A percentile compares a stretch with the other conserved stretches of the same genome.
phyloP scores from a whole-genome alignment of 2,113 vertebrate genomes.

The Nettapus auritus region DNA sequence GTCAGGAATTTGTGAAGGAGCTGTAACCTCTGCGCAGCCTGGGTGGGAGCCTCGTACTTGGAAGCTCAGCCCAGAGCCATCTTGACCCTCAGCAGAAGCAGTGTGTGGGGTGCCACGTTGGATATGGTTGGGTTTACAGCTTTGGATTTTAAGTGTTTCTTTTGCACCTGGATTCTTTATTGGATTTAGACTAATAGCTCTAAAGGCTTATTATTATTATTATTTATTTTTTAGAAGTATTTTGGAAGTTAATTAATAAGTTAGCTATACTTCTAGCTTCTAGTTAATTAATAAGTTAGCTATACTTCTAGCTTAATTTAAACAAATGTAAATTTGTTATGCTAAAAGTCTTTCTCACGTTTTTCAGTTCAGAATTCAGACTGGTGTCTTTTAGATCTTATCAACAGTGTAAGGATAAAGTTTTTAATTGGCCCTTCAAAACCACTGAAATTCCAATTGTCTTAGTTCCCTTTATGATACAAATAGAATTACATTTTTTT shows the following conservation, averaged over 20 bases:
- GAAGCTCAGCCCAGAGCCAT: not conserved
- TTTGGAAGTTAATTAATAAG: not conserved
- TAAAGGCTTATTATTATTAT: not conserved
- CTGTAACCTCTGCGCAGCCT: not conserved
- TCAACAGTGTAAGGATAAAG: not conserved
- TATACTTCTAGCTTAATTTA: not conserved
- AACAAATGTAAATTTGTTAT: not conserved
- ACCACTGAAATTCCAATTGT: not conserved
- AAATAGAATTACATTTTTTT: not conserved
- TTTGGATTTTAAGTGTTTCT: not conserved
- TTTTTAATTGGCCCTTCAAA: not conserved
- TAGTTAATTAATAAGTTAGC: too few species aligned
- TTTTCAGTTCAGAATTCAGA: not conserved
- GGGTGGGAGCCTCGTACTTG: not conserved
- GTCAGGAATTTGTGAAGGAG: not conserved
- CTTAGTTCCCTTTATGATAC: not conserved
- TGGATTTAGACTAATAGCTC: not conserved
- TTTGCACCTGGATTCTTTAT: not conserved
- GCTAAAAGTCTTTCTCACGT: not conserved
- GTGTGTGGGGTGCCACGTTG: rapidly evolving
- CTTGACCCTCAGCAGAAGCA: not conserved
- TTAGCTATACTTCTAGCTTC: too few species aligned
- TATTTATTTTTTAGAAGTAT: not conserved
- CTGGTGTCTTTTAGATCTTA: not conserved
- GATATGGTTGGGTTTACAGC: not conserved